Base-by-base conservation (phyloP, 2,888 invertebrate species). In the Calameuta pallipes region DNA sequence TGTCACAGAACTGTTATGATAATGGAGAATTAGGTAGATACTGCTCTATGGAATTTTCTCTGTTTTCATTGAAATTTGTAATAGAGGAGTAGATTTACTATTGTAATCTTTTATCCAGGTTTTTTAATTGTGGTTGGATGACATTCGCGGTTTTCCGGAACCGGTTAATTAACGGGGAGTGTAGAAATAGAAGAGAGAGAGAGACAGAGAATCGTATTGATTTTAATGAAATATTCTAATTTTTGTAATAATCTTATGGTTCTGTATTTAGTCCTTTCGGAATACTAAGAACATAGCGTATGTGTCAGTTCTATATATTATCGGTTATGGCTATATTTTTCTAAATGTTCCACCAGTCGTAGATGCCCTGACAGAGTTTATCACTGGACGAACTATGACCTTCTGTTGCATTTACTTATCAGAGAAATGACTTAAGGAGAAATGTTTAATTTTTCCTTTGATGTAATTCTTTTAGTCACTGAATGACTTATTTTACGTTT, bases 131-230 rank as follows among this genome's bases (percentile, higher is more conserved):
- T 56, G 56, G 56, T 56, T 56, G 15, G 1, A 56, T 23, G 56
- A 56, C 56, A 56, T 56, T 56, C 9, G 56, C 56, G 56, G 23
- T 56, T 56, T 56, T 56, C 56, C 56, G 23, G 23, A 56, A 9
- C 68, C 69, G 81, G 74, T 69, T 68, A 75, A 74, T 75, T 69
- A 37, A 73, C 75, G 36, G 75, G 56, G 77, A 74, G 56, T 80
- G 74, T 78, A 56, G 80, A 68, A 82, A 76, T 33, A 33, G 33
- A 33, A 76, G 69, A 74, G 78, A 75, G 69, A 76, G 69, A 74
- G 78, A 75, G 69, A 74, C 75, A 68, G 56, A n/a, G 71, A 35
- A 56, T 56, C 9, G 56, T 23, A 56, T 56, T 56, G 9, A 23
- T 56, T 56, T 56, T 9, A 23, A 56, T 23, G 23, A 23, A 23